Evolutionary conservation across 2,797 vertebrate genomes (phyloP), one percentile per base, ranked within the genome.

Genomic region (Sebastes umbrosus): DNA sequence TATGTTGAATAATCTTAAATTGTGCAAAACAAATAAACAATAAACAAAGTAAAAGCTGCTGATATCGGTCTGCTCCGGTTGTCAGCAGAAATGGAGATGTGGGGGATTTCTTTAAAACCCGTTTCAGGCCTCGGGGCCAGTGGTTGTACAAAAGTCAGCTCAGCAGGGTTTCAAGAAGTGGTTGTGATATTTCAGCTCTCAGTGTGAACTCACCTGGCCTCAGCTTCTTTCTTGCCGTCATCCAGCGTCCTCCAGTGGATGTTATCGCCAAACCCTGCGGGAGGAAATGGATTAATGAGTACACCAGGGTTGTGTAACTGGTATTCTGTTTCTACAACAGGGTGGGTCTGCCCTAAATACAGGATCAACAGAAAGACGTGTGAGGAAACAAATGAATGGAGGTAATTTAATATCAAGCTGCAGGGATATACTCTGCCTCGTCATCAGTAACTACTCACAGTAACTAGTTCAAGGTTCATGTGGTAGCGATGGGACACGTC

Each of bases 171-270:
- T 43, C 29, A 67, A 67, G 55, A 78, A 60, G 67, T 27, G 43
- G 74, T 25, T 54, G 32, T 34, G 5, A 55, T 16, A 32, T 64
- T 72, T 74, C 27, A 52, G 43, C 60, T 43, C 59, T 52, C 31
- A 4, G 46, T 25, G 27, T 34, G 31, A 65, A 43, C 86, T 87
- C 96, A 98, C 98, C 98, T 99, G 90, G 97, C 97, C 85, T 97
- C 96, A 32, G 98, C 97, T 87, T 99, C 98, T 69, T 95, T 99
- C 93, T 97, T 99, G 72, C 97, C 98, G 90, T 99, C 98, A 68
- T 99, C 98, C 82, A 99, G 90, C 6, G 96, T 97, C 91, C 98
- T 96, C 98, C 98, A 99, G 76, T 98, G 96, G 94, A 99, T 99
- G 83, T 98, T 97, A 83, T 99, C 98, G 80, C 98, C 98, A 88